These are phyloP conservation scores for Acronicta leporina DNA, from an alignment of 2,888 invertebrate genomes.

Conservation along the genomic window DNA sequence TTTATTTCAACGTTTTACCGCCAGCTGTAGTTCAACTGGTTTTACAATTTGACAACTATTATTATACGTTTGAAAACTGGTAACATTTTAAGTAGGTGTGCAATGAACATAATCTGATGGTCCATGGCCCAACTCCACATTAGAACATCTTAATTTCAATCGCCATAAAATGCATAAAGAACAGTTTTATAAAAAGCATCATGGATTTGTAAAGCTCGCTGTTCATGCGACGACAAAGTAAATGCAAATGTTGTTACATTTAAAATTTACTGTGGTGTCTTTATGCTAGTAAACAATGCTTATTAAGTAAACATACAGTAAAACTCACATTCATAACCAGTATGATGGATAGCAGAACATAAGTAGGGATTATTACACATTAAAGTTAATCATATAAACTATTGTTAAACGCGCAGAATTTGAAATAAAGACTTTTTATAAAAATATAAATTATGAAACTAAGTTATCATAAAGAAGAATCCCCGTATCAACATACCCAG, in stretches of 20 bases:
- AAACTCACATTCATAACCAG: no score
- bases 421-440: no score
- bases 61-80: conserved; percentile 34
- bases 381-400: no score
- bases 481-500: no score
- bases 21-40: conserved; percentile 8
- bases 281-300: neutral
- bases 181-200: conserved; percentile 76
- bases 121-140: conserved; percentile 65
- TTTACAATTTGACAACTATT: conserved; percentile 1
- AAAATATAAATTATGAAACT: no score
- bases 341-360: no score
- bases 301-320: no score
- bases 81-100: conserved; percentile 47
- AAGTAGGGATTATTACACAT: no score
- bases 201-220: conserved; percentile 60
- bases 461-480: neutral
- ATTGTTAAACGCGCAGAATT: no score
- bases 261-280: neutral
- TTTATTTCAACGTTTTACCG: neutral
- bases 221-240: conserved; percentile 51
- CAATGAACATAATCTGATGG: conserved; percentile 47
- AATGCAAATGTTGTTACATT: no score
- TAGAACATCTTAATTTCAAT: conserved; percentile 85
- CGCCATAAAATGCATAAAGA: conserved; percentile 82